Base-by-base conservation (phyloP, 2,113 vertebrate species). In the Nothobranchius kuhntae region DNA sequence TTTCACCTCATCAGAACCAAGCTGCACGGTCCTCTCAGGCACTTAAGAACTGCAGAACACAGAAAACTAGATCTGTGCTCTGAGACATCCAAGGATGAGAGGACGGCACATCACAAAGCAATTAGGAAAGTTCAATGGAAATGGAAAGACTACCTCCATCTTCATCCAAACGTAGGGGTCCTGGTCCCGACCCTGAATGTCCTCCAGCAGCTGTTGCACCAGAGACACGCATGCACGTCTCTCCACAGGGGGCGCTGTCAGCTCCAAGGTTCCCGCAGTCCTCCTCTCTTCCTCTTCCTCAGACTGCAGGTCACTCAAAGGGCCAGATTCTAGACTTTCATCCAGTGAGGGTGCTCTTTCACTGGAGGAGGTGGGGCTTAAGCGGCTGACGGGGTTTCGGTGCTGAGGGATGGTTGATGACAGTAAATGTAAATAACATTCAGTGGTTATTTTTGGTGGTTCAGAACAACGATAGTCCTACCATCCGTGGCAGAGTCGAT, bases 291-390 rank as follows among this genome's bases (percentile, higher is more conserved):
- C 83, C 2, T 97, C 96, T 40, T 96, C 95, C 9, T 97, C 96
- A 2, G 96, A 98, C 68, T 88, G 91, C 65, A 95, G 92, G 75
- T 98, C 96, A 67, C 96, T 98, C 12, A 97, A 83, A 30, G 92
- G 96, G 7, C 95, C 95, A 3, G 96, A 97, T 81, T 98, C 96
- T 6, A 96, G 91, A 86, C 98, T 98, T 50, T 95, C 96, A 3
- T 94, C 95, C 26, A 95, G 62, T 0, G 96, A 97, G 5, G 94
- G 95, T 3, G 93, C 94, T 4, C 95, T 86, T 35, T 98, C 98
- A 50, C 96, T 96, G 57, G 94, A 98, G 26, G 97, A 98, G 75
- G 94, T 93, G 62, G 95, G 92, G 61, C 96, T 98, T 65, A 93
- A 87, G 67, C 92, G 92, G 15, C 93, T 89, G 1, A 68, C 6